Evolutionary conservation across 1,140 invertebrate species (phyloP), one percentile per base, ranked within the genome.

Genomic region (Aleiodes sp.): DNA sequence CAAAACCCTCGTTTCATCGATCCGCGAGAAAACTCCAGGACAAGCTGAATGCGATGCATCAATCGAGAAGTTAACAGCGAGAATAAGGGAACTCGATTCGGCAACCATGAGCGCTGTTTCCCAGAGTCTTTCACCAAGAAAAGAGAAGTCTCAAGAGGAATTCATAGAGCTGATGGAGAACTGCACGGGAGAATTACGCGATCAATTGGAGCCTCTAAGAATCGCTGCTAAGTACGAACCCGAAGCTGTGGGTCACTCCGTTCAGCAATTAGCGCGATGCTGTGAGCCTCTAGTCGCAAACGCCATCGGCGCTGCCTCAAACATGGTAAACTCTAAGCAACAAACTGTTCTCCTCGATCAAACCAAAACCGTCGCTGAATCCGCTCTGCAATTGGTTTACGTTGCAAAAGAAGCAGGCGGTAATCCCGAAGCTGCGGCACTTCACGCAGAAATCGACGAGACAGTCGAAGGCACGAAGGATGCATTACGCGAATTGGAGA

Each of bases 11-110:
- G 96, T 98, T 0, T 91, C 94, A 26, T 94, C 95, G 37, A 97
- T 98, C 69, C 93, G 96, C 37, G 96, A 98, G 76, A 96, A 95
- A 80, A 96, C 97, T 0, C 97, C 98, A 0, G 98, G 98, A 0
- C 96, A 98, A 80, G 92, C 92, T 4, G 97, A 99, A 84, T 98
- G 97, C 82, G 94, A 96, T 39, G 87, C 89, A 1, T 94, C 94
- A 0, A 90, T 98, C 61, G 92, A 95, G 16, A 91, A 91, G 16
- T 83, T 99, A 4, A 92, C 89, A 56, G 86, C 88, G 0, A 91
- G 92, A 68, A 92, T 96, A 2, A 87, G 92, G 0, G 92, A 96
- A 46, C 82, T 99, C 26, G 96, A 99, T 84, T 92, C 94, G 72
- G 93, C 94, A 2, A 93, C 94, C 0, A 85, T 99, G 68, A 92